Evolutionary conservation across 2,113 vertebrate species (phyloP).

Genomic region (Dermatemys mawii): DNA sequence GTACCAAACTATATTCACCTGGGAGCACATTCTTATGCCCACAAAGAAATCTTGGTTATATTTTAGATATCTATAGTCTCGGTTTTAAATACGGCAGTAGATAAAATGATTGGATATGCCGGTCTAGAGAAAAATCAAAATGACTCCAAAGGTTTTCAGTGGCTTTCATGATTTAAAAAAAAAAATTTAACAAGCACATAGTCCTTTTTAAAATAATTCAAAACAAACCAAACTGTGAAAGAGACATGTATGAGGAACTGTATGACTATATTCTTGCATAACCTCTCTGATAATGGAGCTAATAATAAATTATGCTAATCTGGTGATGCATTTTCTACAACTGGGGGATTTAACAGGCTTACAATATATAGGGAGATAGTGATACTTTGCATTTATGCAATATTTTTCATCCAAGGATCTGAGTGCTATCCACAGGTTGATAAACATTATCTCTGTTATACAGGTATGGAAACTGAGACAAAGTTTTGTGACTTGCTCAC

Average conservation of each 20-base stretch:
- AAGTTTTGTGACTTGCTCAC: not conserved
- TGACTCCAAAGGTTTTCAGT: not conserved
- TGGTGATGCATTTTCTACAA: not conserved
- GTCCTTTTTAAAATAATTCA: not conserved
- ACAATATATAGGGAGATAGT: not conserved
- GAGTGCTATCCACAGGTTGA: not conserved
- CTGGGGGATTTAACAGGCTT: not conserved
- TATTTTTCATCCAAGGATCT: not conserved
- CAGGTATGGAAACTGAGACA: not conserved
- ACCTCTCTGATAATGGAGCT: not conserved
- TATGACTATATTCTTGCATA: not conserved
- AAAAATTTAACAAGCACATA: not conserved
- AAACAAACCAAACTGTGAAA: not conserved
- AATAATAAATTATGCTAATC: not conserved
- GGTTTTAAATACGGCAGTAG: not conserved
- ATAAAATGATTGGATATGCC: not conserved
- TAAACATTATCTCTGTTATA: not conserved
- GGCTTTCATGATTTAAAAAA: not conserved
- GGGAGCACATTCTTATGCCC: not conserved
- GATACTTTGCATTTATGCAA: not conserved
- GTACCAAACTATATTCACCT: not conserved
- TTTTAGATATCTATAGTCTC: not conserved
- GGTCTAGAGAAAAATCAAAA: not conserved
- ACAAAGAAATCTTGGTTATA: not conserved
- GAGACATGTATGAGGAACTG: not conserved